phyloP scores from a whole-genome alignment of 2,797 vertebrate species.

The Erpetoichthys calabaricus region DNA sequence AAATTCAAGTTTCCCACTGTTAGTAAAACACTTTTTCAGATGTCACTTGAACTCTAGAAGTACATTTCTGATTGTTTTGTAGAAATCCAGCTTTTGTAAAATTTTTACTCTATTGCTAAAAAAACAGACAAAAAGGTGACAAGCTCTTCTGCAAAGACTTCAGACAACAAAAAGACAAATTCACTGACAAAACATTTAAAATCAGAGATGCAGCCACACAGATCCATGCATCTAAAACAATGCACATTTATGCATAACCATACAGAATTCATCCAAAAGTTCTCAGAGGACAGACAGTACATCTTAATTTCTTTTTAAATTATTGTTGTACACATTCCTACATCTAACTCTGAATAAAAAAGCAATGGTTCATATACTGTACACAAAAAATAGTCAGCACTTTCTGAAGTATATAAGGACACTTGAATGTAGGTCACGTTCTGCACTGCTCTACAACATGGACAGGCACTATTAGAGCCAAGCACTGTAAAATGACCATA shows the following conservation, averaged over 20 bases:
- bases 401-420: conserved; percentile 41
- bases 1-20: too few species aligned
- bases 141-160: too few species aligned
- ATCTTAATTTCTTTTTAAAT: conserved; percentile 17
- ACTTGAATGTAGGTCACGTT: conserved; percentile 53
- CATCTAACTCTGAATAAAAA: neutral
- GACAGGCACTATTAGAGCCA: conserved; percentile 35
- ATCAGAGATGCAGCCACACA: conserved; percentile 10
- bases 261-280: conserved; percentile 22
- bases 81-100: too few species aligned
- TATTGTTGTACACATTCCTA: conserved; percentile 23
- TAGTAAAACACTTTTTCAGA: too few species aligned
- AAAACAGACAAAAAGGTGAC: too few species aligned
- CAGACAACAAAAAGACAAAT: neutral
- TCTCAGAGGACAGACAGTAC: conserved; percentile 19
- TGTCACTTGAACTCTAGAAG: too few species aligned
- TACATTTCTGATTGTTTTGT: too few species aligned
- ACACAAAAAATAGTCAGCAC: conserved; percentile 10
- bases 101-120: too few species aligned
- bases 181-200: conserved; percentile 8
- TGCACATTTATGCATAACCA: conserved; percentile 18
- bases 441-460: conserved; percentile 37
- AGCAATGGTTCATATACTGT: conserved; percentile 8
- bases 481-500: conserved; percentile 27
- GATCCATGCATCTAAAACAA: conserved; percentile 9